These are phyloP conservation scores for Nymphicus hollandicus DNA, from an alignment of 2,113 vertebrate species.

Conservation along the genomic window DNA sequence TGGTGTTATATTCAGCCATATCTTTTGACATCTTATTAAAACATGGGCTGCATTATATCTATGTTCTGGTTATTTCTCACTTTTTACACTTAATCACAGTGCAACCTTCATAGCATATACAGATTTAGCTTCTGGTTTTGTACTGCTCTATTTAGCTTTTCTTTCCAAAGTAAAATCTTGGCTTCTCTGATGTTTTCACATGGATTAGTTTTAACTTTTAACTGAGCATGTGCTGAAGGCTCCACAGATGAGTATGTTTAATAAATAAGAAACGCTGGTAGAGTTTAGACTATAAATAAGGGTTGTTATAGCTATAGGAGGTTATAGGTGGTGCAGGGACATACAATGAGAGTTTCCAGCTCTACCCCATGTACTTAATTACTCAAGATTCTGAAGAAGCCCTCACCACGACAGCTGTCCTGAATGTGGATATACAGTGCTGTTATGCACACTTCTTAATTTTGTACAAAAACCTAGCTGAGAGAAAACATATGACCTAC, in stretches of 20 bases:
- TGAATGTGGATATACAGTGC: background rate
- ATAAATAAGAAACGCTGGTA: background rate
- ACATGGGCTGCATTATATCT: background rate
- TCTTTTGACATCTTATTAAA: background rate
- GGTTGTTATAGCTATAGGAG: background rate
- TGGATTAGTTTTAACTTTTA: background rate
- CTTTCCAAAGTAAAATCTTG: background rate
- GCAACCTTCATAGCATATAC: background rate
- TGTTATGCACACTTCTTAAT: background rate
- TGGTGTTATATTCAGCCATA: background rate
- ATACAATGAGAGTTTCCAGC: background rate
- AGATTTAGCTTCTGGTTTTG: background rate
- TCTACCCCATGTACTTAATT: background rate
- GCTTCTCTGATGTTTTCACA: background rate
- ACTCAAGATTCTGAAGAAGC: background rate
- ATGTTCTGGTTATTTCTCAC: background rate
- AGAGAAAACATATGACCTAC: background rate
- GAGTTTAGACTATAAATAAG: background rate
- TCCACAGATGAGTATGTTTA: background rate
- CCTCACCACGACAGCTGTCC: background rate
- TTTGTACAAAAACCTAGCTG: background rate
- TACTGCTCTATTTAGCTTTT: background rate
- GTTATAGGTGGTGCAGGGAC: background rate
- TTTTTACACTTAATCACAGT: background rate
- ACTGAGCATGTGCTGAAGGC: background rate